Base-by-base conservation (phyloP, 2,888 invertebrate species). In the Agapetus fuscipes region DNA sequence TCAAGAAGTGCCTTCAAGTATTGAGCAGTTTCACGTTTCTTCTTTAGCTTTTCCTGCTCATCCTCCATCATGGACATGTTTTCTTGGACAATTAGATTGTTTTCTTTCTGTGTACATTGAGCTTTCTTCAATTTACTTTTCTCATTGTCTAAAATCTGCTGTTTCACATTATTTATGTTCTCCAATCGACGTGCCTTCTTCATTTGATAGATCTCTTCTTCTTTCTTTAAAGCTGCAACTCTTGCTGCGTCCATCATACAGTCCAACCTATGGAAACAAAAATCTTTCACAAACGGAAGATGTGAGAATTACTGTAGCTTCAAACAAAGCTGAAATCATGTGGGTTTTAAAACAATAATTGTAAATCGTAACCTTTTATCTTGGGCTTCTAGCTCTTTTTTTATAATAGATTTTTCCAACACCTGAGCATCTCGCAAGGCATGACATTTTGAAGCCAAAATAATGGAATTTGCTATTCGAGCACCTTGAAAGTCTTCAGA, bases 361-460 rank as follows among this genome's bases (percentile, higher is more conserved):
- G n/a, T n/a, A 28, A 30, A 6, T 13, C 10, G 26, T 27, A 25
- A 65, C 60, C 76, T 60, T 43, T 58, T 56, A 41, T 75, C 62
- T 50, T 77, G 76, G 20, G 72, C 73, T 17, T 65, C 64, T 1
- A 75, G 46, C 46, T 76, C 74, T 51, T 68, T 71, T 54, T 70
- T 64, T 30, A 77, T 71, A 17, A 76, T 57, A 35, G 71, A 60
- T 43, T 72, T 76, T 58, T 85, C 85, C 1, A 72, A 72, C 42
- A 88, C 74, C 64, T 90, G 89, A 0, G 86, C 87, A 57, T 88
- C 85, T 12, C 89, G 66, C 31, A 90, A 84, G 0, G 87, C 84
- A 53, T 85, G 78, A 50, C 88, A 89, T 58, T 90, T 89, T 13
- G 85, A 83, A 11, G 83, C 83, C 9, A 89, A 61, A 51, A 90